These are phyloP conservation scores for Osedax frankpressi DNA, from an alignment of 2,888 invertebrate species.

Conservation along the genomic window DNA sequence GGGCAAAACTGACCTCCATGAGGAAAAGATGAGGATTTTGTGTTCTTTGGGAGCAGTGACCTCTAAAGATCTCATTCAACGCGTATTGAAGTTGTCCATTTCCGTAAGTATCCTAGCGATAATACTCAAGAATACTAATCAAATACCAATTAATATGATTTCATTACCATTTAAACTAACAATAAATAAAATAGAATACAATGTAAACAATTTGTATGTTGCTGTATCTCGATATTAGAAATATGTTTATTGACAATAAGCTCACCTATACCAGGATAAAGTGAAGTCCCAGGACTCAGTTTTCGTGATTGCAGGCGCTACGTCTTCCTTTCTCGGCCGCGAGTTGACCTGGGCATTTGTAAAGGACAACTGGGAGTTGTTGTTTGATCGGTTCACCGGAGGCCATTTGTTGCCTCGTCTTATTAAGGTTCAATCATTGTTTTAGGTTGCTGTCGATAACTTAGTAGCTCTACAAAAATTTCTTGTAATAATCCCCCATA, in stretches of 20 bases:
- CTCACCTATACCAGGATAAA: slow-evolving; percentile 57
- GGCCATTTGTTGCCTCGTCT: slow-evolving; percentile 69
- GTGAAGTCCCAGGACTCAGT: slow-evolving; percentile 82
- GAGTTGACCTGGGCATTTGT: slow-evolving; percentile 81
- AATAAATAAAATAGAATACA: too few relatives aligned
- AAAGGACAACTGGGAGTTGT: slow-evolving; percentile 65
- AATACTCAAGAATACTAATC: too few relatives aligned
- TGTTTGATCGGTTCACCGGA: slow-evolving; percentile 64
- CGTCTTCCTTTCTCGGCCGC: slow-evolving; percentile 65
- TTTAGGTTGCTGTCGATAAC: neutral
- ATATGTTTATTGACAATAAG: too few relatives aligned
- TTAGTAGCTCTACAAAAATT: too few relatives aligned
- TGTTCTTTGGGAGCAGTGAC: slow-evolving; percentile 68
- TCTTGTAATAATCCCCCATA: neutral
- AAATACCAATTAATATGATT: too few relatives aligned
- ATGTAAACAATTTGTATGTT: too few relatives aligned
- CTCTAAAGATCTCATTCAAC: slow-evolving; percentile 58
- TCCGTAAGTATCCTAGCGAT: slow-evolving; percentile 50
- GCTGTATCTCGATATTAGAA: too few relatives aligned
- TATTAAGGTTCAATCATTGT: slow-evolving; percentile 53
- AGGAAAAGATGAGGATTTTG: slow-evolving; percentile 81
- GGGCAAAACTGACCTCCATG: slow-evolving; percentile 59
- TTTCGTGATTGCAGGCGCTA: slow-evolving; percentile 74
- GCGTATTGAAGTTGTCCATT: slow-evolving; percentile 52
- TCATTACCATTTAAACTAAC: too few relatives aligned